Conservation (phyloP, 2,888 invertebrate species). For the Cerceris ruficornis region DNA sequence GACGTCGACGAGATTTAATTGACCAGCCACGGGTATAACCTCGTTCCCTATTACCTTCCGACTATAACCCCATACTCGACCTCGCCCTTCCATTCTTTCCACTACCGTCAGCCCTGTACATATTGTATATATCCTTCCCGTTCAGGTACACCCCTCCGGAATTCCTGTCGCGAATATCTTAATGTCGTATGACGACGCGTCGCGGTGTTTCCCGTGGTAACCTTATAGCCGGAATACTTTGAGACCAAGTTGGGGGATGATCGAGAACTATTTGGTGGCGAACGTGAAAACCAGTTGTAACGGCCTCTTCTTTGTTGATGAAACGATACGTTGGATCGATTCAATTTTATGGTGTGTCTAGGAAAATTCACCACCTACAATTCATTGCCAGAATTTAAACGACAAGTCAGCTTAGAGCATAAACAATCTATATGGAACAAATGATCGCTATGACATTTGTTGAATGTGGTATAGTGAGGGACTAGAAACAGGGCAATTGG, state of each 20-base stretch:
- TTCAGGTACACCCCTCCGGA: constrained; percentile 12
- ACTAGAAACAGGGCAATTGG: too few species aligned
- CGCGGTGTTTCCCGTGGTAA: not conserved
- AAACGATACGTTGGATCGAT: too few species aligned
- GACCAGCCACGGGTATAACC: constrained; percentile 63
- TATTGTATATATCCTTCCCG: constrained; percentile 6
- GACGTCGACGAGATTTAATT: constrained; percentile 71
- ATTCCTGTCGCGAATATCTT: constrained; percentile 41
- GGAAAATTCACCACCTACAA: too few species aligned
- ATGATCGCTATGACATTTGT: too few species aligned
- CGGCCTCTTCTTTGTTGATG: too few species aligned
- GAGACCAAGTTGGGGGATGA: not conserved
- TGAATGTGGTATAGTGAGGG: too few species aligned
- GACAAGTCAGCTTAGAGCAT: too few species aligned
- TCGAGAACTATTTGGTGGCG: too few species aligned
- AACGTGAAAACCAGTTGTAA: too few species aligned
- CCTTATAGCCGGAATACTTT: not conserved
- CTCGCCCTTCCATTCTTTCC: constrained; percentile 40
- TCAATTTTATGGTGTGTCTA: too few species aligned
- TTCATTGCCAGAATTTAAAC: too few species aligned
- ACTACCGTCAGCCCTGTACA: constrained; percentile 7
- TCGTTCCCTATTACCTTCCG: constrained; percentile 50
- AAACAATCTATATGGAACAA: too few species aligned
- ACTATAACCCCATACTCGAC: not conserved
- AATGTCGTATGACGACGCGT: constrained; percentile 33